Evolutionary conservation across 1,140 invertebrate species (phyloP).

Genomic region (Paraescarpia echinospica): DNA sequence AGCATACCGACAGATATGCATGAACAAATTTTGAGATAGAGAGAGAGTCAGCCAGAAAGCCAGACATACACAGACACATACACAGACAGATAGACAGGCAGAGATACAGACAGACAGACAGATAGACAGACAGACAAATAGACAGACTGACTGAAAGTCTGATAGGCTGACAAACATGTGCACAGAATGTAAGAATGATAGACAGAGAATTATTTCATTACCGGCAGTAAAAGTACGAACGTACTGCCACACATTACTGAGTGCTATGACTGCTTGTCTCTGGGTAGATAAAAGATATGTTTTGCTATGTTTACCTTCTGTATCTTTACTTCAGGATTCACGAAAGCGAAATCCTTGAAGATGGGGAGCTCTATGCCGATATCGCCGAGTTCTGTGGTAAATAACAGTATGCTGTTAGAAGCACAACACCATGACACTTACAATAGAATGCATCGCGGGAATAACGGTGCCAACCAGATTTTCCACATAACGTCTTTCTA

Average conservation of each 20-base stretch:
- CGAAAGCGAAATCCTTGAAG: not conserved
- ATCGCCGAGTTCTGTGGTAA: not conserved
- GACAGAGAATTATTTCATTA: too few relatives aligned
- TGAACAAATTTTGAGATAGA: too few relatives aligned
- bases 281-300: not conserved
- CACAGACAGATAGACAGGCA: not conserved
- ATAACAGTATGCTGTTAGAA: not conserved
- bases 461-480: not conserved
- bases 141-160: not conserved
- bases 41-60: too few relatives aligned
- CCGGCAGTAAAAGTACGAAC: too few relatives aligned
- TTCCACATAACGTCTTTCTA: not conserved
- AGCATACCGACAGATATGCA: too few relatives aligned
- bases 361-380: not conserved
- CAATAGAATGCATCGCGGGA: not conserved
- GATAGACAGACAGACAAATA: not conserved
- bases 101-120: not conserved
- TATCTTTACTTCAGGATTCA: not conserved
- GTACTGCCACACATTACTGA: too few relatives aligned
- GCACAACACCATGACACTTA: not conserved
- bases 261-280: too few relatives aligned
- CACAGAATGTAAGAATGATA: too few relatives aligned
- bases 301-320: not conserved
- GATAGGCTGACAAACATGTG: too few relatives aligned
- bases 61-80: too few relatives aligned